A percentile compares a stretch with the other conserved stretches of the same genome.
phyloP scores from a whole-genome alignment of 2,888 invertebrate genomes.

The Cabera pusaria region DNA sequence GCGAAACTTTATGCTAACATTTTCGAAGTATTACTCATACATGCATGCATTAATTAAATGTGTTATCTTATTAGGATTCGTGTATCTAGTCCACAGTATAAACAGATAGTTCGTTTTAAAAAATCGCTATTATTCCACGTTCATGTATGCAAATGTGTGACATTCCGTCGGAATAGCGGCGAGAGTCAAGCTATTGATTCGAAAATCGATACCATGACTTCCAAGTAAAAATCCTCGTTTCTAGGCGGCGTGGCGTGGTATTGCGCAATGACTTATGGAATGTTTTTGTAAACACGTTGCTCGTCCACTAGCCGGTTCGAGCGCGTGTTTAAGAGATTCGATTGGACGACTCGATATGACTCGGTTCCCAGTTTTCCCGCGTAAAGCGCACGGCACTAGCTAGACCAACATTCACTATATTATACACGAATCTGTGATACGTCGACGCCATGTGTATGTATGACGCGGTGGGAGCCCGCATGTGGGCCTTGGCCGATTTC shows the following conservation, averaged over 20 bases:
- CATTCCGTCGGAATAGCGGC: slow-evolving; percentile 29
- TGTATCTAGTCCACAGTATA: too few species aligned
- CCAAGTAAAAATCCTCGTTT: slow-evolving; percentile 33
- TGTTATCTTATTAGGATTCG: too few species aligned
- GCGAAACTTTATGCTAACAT: too few species aligned
- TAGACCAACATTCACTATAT: too few species aligned
- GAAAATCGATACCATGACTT: slow-evolving; percentile 40
- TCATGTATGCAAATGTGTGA: slow-evolving; percentile 30
- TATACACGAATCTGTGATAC: too few species aligned
- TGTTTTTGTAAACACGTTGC: slow-evolving; percentile 61
- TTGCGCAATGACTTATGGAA: slow-evolving; percentile 57
- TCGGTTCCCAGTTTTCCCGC: slow-evolving; percentile 23
- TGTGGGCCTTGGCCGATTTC: slow-evolving; percentile 45
- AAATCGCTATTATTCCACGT: slow-evolving; percentile 2
- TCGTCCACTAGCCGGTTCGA: slow-evolving; percentile 41
- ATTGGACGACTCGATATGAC: not conserved
- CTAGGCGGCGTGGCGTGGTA: slow-evolving; percentile 33
- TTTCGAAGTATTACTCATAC: too few species aligned
- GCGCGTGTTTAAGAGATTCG: slow-evolving; percentile 25
- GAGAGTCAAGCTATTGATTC: slow-evolving; percentile 37
- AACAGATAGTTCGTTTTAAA: slow-evolving; percentile 18
- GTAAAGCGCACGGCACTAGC: too few species aligned
- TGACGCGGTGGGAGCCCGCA: slow-evolving; percentile 38
- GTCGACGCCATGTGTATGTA: slow-evolving; percentile 16
- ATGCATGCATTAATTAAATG: too few species aligned